phyloP scores from a whole-genome alignment of 2,113 vertebrate species.

The Rutilus rutilus region DNA sequence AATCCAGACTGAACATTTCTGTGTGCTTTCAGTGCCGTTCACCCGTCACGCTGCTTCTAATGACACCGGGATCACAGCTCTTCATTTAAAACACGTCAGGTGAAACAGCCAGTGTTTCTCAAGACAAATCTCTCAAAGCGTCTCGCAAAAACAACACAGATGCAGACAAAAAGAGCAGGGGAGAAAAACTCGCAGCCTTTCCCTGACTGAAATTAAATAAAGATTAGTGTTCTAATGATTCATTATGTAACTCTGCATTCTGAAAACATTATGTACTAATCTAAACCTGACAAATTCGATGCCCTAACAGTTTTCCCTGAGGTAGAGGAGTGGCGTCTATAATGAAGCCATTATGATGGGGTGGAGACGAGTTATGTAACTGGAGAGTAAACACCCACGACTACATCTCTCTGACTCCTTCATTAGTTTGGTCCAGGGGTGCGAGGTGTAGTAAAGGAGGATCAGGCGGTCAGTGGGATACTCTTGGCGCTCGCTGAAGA shows the following conservation, averaged over 20 bases:
- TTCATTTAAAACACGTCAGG: slow-evolving; percentile 54
- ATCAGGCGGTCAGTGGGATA: background rate
- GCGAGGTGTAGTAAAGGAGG: background rate
- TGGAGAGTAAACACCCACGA: background rate
- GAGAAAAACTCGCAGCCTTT: background rate
- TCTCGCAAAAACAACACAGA: background rate
- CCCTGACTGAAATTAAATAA: background rate
- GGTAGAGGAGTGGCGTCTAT: background rate
- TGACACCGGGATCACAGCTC: slow-evolving; percentile 67
- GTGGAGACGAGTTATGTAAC: background rate
- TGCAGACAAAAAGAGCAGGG: background rate
- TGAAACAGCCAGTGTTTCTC: slow-evolving; percentile 2
- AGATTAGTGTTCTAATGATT: background rate
- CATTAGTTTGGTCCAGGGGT: background rate
- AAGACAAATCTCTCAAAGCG: background rate
- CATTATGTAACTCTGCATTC: background rate
- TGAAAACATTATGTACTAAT: background rate
- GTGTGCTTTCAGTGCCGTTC: slow-evolving; percentile 1
- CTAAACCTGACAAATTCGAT: slow-evolving; percentile 13
- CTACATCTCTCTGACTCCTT: background rate
- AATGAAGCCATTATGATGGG: background rate
- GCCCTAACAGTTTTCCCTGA: background rate
- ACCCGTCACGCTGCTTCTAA: slow-evolving; percentile 68
- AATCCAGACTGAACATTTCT: slow-evolving; percentile 69
- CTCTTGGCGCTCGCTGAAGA: background rate